These are phyloP conservation scores for Echeneis naucrates DNA, from an alignment of 2,797 vertebrate species.

Conservation along the genomic window DNA sequence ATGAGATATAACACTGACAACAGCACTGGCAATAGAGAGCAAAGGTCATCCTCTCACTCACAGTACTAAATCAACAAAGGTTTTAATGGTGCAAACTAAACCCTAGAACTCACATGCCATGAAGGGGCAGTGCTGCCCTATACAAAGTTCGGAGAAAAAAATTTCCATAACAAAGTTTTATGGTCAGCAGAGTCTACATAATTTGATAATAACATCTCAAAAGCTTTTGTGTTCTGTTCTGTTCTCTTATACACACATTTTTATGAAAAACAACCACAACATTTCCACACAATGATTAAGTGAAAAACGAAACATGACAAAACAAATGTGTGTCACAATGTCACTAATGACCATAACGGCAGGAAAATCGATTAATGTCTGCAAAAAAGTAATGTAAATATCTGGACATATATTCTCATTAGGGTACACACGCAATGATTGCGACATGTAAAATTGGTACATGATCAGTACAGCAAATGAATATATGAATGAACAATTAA, in stretches of 20 bases:
- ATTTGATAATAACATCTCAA: constrained; percentile 34
- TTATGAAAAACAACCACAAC: constrained; percentile 62
- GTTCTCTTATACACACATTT: constrained; percentile 48
- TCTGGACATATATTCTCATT: constrained; percentile 47
- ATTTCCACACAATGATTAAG: constrained; percentile 28
- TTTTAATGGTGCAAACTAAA: constrained; percentile 73
- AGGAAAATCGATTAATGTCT: constrained; percentile 30
- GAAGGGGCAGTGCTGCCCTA: constrained; percentile 66
- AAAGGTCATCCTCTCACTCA: constrained; percentile 71
- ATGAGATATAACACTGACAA: constrained; percentile 64
- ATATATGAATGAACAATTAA: constrained; percentile 22
- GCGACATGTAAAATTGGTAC: constrained; percentile 24
- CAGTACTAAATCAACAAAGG: constrained; percentile 69
- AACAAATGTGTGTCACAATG: constrained; percentile 21
- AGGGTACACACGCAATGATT: constrained; percentile 44
- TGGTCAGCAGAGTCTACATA: constrained; percentile 45
- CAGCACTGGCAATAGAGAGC: constrained; percentile 60
- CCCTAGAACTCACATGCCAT: constrained; percentile 56
- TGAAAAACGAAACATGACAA: constrained; percentile 35
- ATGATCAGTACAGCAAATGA: constrained; percentile 44
- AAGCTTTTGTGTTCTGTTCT: constrained; percentile 16
- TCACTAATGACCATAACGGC: constrained; percentile 24
- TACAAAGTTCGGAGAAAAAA: constrained; percentile 52
- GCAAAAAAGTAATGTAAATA: constrained; percentile 44
- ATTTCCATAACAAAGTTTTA: constrained; percentile 45